These are phyloP conservation scores for Neofelis nebulosa DNA, from an alignment of 2,113 vertebrate genomes.

Conservation along the genomic window DNA sequence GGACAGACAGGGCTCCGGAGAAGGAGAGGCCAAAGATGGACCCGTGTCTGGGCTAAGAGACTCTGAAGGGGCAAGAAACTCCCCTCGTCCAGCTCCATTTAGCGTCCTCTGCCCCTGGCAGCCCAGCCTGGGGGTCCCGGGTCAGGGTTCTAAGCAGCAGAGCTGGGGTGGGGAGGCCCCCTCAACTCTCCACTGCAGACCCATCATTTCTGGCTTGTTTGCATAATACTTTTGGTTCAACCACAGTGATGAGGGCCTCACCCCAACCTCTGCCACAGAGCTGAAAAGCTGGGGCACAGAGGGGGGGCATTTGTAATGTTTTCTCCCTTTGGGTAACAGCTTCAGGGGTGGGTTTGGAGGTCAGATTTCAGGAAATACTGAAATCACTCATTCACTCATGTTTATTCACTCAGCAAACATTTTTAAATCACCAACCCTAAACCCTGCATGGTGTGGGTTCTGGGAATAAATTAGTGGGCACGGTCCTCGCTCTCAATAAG, in stretches of 20 bases:
- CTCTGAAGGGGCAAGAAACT: neutral
- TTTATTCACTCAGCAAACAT: slow-evolving; percentile 43
- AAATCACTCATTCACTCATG: neutral
- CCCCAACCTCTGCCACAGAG: neutral
- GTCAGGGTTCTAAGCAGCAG: neutral
- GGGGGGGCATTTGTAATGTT: neutral
- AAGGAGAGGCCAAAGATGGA: neutral
- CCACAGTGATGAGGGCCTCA: neutral
- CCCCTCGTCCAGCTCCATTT: neutral
- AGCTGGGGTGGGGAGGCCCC: neutral
- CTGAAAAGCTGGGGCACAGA: neutral
- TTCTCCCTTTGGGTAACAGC: slow-evolving; percentile 10
- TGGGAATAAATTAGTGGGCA: neutral
- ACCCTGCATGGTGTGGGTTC: neutral
- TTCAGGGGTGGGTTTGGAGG: neutral
- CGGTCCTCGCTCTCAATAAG: neutral
- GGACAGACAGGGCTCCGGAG: neutral
- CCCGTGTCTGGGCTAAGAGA: neutral
- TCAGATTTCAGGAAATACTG: neutral
- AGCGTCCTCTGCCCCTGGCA: neutral
- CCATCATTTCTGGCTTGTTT: neutral
- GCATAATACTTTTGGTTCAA: slow-evolving; percentile 5
- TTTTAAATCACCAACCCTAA: neutral
- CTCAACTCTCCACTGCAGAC: neutral
- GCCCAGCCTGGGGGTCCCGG: neutral